Conservation (phyloP, 2,888 invertebrate species). For the Arge pagana region DNA sequence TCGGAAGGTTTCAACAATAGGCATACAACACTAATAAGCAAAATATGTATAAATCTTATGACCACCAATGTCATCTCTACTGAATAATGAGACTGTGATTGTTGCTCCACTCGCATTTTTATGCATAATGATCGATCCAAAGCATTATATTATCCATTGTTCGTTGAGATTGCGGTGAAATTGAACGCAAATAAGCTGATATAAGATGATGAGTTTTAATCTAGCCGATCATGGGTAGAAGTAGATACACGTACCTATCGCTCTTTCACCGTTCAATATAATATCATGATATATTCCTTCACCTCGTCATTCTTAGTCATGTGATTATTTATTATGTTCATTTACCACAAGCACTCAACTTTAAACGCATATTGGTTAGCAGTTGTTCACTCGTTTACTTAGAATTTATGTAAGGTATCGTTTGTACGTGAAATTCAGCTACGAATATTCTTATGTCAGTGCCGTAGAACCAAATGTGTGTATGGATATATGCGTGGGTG, state of each 20-base stretch:
- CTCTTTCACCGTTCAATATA: conserved; percentile 31
- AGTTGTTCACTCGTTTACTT: conserved; percentile 25
- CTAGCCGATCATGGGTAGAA: not conserved
- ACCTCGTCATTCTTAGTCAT: conserved; percentile 16
- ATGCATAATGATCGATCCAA: not conserved
- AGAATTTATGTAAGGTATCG: conserved; percentile 33
- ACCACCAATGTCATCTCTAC: too few species aligned
- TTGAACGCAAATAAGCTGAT: not conserved
- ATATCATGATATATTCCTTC: conserved; percentile 12
- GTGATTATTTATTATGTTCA: conserved; percentile 12
- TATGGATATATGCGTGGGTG: too few species aligned
- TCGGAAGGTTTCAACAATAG: too few species aligned
- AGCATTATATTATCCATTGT: too few species aligned
- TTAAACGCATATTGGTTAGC: not conserved
- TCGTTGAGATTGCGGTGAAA: too few species aligned
- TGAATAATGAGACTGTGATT: too few species aligned
- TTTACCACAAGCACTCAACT: not conserved
- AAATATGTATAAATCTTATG: too few species aligned
- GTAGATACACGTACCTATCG: conserved; percentile 33
- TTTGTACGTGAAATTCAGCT: conserved; percentile 36
- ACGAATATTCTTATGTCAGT: conserved; percentile 39
- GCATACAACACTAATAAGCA: too few species aligned
- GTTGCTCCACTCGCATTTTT: not conserved
- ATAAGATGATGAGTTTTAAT: not conserved
- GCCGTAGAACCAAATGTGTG: conserved; percentile 43